These are phyloP conservation scores for Agrotis clavis DNA, from an alignment of 2,888 invertebrate species.

Conservation along the genomic window DNA sequence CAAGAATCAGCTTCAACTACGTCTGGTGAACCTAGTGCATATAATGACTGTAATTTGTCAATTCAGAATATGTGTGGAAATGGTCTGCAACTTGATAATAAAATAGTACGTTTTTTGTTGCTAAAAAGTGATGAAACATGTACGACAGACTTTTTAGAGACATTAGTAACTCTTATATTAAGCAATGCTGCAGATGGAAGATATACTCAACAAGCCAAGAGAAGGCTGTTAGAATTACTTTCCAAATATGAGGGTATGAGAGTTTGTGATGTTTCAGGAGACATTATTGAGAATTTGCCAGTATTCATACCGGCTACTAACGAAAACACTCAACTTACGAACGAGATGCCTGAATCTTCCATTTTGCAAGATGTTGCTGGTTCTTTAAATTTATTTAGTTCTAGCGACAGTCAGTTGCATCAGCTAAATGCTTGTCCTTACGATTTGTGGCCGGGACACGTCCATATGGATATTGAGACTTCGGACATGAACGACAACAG, in stretches of 20 bases:
- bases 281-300: constrained; percentile 84
- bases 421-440: constrained; percentile 83
- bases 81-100: constrained; percentile 84
- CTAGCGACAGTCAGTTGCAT: constrained; percentile 84
- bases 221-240: constrained; percentile 82
- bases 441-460: constrained; percentile 85
- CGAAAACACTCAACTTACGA: constrained; percentile 72
- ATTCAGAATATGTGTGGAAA: constrained; percentile 73
- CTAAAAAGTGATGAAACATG: constrained; percentile 90
- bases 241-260: constrained; percentile 85
- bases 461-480: constrained; percentile 81
- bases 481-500: constrained; percentile 78
- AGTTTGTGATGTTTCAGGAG: constrained; percentile 84
- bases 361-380: constrained; percentile 88
- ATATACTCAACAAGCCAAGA: constrained; percentile 80
- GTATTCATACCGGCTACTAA: constrained; percentile 71
- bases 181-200: constrained; percentile 78
- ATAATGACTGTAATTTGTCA: constrained; percentile 74
- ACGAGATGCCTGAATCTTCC: constrained; percentile 80
- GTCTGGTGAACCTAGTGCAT: constrained; percentile 73
- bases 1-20: constrained; percentile 77
- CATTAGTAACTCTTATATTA: constrained; percentile 88
- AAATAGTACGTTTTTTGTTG: constrained; percentile 89
- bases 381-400: constrained; percentile 82
- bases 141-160: constrained; percentile 87